Evolutionary conservation across 2,888 invertebrate genomes (phyloP), one percentile per base, ranked within the genome.

Genomic region (Parnassius orleans): DNA sequence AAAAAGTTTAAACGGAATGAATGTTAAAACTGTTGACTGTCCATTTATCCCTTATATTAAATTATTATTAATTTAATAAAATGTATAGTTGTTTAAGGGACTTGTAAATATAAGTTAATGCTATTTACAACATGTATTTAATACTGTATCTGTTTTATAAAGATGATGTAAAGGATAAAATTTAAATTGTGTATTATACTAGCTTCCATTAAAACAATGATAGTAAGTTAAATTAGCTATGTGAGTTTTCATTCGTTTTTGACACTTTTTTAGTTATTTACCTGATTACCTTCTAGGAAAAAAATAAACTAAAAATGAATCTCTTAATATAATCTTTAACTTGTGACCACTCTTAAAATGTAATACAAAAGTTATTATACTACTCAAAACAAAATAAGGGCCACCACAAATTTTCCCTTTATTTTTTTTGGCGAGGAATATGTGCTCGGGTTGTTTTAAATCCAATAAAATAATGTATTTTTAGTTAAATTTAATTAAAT

Each of bases 1-100:
- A 91, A 91, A 80, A 91, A 90, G 73, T 88, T 90, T 69, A 91
- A 91, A 77, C 83, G 84, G 70, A 91, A 87, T 81, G 90, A 91
- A 78, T 91, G 89, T 83, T 91, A 75, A 86, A 75, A 76, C 65
- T 73, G 71, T 77, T 77, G 79, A 74, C 74, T 81, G 79, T 81
- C 79, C 80, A 77, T 76, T 77, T 78, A 81, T 78, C 78, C 75
- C 80, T 79, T 86, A 78, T 84, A 79, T 85, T 90, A 88, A 89
- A 88, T 90, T 90, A 89, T 89, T 84, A 72, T 76, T 82, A 85
- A 83, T 82, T 84, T 84, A 83, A 86, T 84, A 70, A 81, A 73
- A 62, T 90, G 89, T 90, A 87, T 83, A 90, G 83, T 84, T 84
- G 78, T 79, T 79, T 78, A 72, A 80, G 79, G 80, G 76, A 84